Evolutionary conservation across 1,140 invertebrate species (phyloP).

Genomic region (Neotoxoptera formosana): DNA sequence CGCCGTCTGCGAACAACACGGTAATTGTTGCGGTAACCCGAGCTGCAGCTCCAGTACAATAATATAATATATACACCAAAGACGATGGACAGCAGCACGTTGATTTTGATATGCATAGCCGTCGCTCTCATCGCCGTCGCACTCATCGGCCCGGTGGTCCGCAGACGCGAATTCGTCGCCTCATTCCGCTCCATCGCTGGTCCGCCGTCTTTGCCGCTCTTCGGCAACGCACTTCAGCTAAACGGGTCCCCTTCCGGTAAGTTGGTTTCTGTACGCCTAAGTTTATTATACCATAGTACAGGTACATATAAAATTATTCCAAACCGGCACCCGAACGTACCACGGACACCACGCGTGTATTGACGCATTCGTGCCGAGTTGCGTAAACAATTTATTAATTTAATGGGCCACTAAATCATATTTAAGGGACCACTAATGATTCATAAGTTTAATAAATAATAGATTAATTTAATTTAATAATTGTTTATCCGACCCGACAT

Average conservation of each 20-base stretch:
- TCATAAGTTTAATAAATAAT: neutral
- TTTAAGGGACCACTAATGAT: neutral
- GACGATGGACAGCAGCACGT: neutral
- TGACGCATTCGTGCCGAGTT: neutral
- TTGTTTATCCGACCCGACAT: neutral
- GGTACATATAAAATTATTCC: too few relatives aligned
- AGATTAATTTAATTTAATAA: neutral
- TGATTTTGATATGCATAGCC: conserved; percentile 16
- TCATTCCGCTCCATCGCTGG: conserved; percentile 63
- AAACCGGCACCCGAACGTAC: too few relatives aligned
- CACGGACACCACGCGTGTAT: neutral
- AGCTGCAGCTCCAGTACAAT: too few relatives aligned
- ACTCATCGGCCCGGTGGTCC: neutral
- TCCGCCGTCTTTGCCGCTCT: conserved; percentile 66
- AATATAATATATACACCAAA: neutral
- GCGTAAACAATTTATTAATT: neutral
- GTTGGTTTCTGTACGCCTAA: conserved; percentile 52
- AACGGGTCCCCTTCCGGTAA: conserved; percentile 66
- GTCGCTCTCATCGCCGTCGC: conserved; percentile 10
- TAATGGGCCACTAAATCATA: neutral
- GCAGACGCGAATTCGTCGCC: neutral
- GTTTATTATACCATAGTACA: neutral
- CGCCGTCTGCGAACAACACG: neutral
- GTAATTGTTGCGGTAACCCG: neutral
- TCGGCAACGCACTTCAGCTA: conserved; percentile 68